Evolutionary conservation across 2,113 vertebrate genomes (phyloP).

Genomic region (Oreochromis aureus): DNA sequence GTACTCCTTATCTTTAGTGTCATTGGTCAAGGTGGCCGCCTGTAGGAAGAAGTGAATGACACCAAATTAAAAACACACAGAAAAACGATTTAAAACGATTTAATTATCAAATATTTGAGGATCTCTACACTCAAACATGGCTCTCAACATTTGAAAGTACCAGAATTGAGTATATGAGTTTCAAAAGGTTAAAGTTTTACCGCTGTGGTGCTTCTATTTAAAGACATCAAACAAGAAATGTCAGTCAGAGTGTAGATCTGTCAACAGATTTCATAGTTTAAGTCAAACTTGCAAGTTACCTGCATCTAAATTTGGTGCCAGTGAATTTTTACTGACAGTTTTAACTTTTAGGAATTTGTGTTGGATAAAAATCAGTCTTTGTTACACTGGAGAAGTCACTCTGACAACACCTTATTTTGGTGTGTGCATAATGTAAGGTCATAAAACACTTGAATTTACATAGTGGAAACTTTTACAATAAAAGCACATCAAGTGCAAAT

Average conservation of each 20-base stretch:
- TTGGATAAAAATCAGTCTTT: background rate
- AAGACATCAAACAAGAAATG: background rate
- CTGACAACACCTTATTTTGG: background rate
- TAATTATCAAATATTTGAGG: background rate
- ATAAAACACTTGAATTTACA: background rate
- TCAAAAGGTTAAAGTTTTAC: background rate
- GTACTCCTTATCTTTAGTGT: conserved; percentile 95
- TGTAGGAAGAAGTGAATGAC: conserved; percentile 38
- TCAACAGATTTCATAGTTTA: background rate
- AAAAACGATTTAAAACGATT: background rate
- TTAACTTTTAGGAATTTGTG: background rate
- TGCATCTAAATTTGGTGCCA: background rate
- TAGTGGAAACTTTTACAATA: background rate
- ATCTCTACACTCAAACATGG: background rate
- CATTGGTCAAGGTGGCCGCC: conserved; percentile 85
- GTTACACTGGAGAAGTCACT: background rate
- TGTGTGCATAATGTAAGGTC: background rate
- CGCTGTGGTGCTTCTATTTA: background rate
- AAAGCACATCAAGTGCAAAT: background rate
- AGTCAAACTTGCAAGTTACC: background rate
- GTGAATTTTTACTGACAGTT: background rate
- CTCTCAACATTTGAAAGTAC: background rate
- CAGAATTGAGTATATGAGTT: background rate
- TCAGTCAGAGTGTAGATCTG: background rate
- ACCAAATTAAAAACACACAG: background rate